Percentiles rank a stretch among this genome's conserved stretches.
Evolutionary conservation across 2,113 vertebrate genomes (phyloP).

Genomic region (Halcyon malimbica): DNA sequence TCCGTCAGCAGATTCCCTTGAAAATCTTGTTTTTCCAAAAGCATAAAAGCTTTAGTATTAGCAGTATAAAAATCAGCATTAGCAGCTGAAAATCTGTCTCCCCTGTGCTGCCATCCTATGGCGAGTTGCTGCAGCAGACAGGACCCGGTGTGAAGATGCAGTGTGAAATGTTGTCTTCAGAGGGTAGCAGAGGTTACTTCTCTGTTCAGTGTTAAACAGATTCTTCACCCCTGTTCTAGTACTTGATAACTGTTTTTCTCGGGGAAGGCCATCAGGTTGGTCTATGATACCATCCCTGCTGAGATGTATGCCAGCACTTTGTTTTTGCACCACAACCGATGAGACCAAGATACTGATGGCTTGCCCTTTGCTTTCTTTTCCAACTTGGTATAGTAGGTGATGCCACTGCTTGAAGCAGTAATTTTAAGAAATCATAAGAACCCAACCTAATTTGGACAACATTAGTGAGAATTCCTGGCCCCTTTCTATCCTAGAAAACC

Average conservation of each 20-base stretch:
- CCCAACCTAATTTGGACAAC: not conserved
- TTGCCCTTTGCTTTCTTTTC: not conserved
- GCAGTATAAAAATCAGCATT: not conserved
- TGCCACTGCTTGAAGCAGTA: not conserved
- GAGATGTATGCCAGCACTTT: not conserved
- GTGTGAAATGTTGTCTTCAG: conserved; percentile 27
- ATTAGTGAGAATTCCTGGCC: not conserved
- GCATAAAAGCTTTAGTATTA: not conserved
- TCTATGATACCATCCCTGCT: not conserved
- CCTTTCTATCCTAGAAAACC: not conserved
- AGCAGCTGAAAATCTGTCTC: not conserved
- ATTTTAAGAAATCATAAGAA: not conserved
- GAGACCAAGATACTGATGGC: not conserved
- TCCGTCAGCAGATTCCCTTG: not conserved
- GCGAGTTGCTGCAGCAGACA: not conserved
- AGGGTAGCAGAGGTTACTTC: conserved; percentile 23
- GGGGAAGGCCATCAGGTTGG: not conserved
- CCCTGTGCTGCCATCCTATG: conserved; percentile 50
- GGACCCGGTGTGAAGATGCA: not conserved
- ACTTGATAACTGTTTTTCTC: not conserved
- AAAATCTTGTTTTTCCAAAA: not conserved
- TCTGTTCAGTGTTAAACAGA: not conserved
- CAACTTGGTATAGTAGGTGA: not conserved
- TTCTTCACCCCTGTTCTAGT: not conserved
- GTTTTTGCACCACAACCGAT: not conserved